Base-by-base conservation (phyloP, 2,113 vertebrate species). In the Neolamprologus ventralis region DNA sequence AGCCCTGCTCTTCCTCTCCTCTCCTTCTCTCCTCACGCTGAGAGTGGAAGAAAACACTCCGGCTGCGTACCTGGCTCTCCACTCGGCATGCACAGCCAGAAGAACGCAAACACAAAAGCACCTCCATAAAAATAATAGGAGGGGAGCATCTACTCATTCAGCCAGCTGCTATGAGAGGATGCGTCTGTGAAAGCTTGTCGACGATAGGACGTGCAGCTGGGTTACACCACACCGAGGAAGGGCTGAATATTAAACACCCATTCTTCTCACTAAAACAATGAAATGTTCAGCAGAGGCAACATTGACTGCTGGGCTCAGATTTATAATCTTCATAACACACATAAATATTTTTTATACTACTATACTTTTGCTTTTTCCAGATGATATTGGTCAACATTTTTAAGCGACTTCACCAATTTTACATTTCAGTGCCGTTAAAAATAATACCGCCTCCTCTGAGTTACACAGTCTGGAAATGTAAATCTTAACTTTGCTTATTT, bases 31-130 rank as follows among this genome's bases (percentile, higher is more conserved):
- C 40, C n/a, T 45, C 35, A 45, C 2, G 40, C 58, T 33, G 42
- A 71, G 82, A 73, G 83, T 13, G 68, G 21, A 83, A 78, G 65
- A 84, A 83, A 89, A 87, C 60, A 54, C 53, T 19, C 57, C 16
- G 35, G 35, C 71, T 79, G 85, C 80, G 89, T 81, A 89, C 91
- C 88, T 88, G 87, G 81, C 80, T 87, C 88, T 81, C 71, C 58
- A 35, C 65, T 87, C 75, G 45, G 45, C 85, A 83, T 71, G 88
- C 75, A 82, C 82, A 80, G 85, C 82, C 82, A 14, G 17, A 58
- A 19, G 37, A 88, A 73, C 4, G 51, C 23, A 86, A 88, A 88
- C 88, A 85, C 87, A 85, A 85, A 87, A 71, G 53, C 65, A 13
- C 33, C 28, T 45, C 26, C 14, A 54, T 58, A 14, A 86, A 82